phyloP scores from a whole-genome alignment of 2,113 vertebrate species.

The Podarcis muralis region DNA sequence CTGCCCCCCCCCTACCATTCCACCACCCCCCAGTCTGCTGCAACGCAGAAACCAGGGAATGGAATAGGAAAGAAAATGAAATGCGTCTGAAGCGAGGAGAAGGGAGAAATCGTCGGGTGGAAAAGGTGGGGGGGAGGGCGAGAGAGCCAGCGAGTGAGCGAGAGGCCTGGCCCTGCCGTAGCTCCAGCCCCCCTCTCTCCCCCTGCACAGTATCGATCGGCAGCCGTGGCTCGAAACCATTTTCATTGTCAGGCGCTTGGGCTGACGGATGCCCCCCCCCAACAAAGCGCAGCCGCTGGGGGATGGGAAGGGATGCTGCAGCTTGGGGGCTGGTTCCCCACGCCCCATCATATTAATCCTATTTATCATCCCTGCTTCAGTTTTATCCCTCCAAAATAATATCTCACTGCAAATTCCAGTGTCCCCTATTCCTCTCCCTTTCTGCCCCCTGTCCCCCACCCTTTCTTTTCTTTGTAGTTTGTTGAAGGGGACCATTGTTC shows the following conservation, averaged over 20 bases:
- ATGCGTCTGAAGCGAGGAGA: slow-evolving; percentile 33
- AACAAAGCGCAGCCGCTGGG: slow-evolving; percentile 22
- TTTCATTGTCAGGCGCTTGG: slow-evolving; percentile 45
- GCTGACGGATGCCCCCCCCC: slow-evolving; percentile 32
- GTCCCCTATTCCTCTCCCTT: not conserved
- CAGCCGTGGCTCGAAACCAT: slow-evolving; percentile 33
- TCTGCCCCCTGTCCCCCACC: not conserved
- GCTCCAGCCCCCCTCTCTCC: slow-evolving; percentile 15
- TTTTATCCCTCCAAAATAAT: slow-evolving; percentile 38
- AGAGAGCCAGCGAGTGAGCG: not conserved
- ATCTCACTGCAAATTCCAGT: slow-evolving; percentile 30
- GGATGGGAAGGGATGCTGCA: slow-evolving; percentile 24
- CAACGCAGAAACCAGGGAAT: slow-evolving; percentile 35
- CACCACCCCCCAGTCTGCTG: slow-evolving; percentile 5
- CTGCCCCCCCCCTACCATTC: not conserved
- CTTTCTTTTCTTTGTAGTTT: not conserved
- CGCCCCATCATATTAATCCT: slow-evolving; percentile 41
- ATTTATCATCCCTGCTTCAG: slow-evolving; percentile 37
- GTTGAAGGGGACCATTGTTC: slow-evolving; percentile 14
- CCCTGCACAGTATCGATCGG: slow-evolving; percentile 34
- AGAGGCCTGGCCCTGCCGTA: slow-evolving; percentile 23
- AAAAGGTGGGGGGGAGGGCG: not conserved
- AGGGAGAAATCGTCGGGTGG: slow-evolving; percentile 17
- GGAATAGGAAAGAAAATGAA: slow-evolving; percentile 37
- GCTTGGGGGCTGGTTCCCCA: slow-evolving; percentile 30